These are phyloP conservation scores for Sitta carolinensis DNA, from an alignment of 2,797 vertebrate species.

Conservation along the genomic window DNA sequence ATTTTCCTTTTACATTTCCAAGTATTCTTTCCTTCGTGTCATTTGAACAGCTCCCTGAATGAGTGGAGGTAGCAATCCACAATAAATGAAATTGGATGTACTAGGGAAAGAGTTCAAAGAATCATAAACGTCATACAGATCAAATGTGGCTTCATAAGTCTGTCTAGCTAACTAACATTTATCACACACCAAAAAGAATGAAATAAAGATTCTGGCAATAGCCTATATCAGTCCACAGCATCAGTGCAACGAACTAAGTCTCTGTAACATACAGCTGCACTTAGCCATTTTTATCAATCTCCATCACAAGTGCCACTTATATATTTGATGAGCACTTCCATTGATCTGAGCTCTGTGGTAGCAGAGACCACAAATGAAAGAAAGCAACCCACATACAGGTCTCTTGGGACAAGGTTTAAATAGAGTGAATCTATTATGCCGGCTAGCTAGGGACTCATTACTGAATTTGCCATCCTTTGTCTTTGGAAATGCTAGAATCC, in stretches of 20 bases:
- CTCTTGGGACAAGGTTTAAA: constrained; percentile 14
- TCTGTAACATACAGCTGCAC: background rate
- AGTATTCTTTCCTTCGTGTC: background rate
- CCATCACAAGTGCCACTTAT: background rate
- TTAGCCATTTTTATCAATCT: background rate
- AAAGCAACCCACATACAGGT: background rate
- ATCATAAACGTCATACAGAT: background rate
- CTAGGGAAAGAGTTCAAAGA: background rate
- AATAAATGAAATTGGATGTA: background rate
- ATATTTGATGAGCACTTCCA: background rate
- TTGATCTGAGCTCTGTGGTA: background rate
- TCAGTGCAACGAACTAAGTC: background rate
- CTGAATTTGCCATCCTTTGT: constrained; percentile 1
- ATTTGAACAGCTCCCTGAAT: background rate
- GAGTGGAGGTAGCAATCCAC: background rate
- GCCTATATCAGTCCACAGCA: background rate
- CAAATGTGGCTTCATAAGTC: background rate
- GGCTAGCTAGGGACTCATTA: constrained; percentile 28
- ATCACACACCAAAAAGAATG: background rate
- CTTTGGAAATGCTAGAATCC: constrained; percentile 16
- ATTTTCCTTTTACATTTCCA: background rate
- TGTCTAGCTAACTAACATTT: background rate
- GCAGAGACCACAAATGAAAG: background rate
- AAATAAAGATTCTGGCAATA: background rate
- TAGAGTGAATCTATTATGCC: background rate